Conservation (phyloP, 2,888 invertebrate genomes). For the Oligia strigilis region DNA sequence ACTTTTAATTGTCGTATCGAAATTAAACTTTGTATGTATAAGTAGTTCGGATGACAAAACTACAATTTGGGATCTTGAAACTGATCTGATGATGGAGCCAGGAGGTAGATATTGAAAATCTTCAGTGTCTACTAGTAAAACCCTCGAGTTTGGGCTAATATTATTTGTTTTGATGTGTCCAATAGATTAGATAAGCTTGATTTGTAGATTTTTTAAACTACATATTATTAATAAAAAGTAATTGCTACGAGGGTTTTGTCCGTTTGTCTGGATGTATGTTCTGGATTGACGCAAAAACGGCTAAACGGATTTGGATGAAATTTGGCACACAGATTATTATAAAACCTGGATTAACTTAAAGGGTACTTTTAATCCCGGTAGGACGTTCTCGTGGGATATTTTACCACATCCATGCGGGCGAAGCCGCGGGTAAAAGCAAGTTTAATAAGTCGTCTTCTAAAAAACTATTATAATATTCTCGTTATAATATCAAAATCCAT, state of each 20-base stretch:
- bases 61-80: neutral
- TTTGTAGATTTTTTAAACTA: too few relatives aligned
- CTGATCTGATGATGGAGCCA: neutral
- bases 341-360: neutral
- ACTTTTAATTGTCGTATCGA: too few relatives aligned
- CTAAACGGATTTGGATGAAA: neutral
- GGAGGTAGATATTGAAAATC: neutral
- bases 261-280: neutral
- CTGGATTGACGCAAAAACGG: neutral
- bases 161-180: neutral
- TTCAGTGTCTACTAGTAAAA: too few relatives aligned
- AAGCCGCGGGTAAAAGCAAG: too few relatives aligned
- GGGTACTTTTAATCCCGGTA: neutral
- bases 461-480: slow-evolving; percentile 37
- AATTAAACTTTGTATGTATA: too few relatives aligned
- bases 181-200: neutral
- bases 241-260: neutral
- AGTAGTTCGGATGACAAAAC: too few relatives aligned
- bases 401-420: neutral
- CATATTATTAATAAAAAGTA: too few relatives aligned
- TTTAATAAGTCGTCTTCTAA: neutral
- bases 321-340: neutral
- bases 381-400: neutral
- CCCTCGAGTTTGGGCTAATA: neutral
- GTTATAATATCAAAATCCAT: slow-evolving; percentile 11